These are phyloP conservation scores for Cyprinodon tularosa DNA, from an alignment of 2,113 vertebrate genomes.

Conservation along the genomic window DNA sequence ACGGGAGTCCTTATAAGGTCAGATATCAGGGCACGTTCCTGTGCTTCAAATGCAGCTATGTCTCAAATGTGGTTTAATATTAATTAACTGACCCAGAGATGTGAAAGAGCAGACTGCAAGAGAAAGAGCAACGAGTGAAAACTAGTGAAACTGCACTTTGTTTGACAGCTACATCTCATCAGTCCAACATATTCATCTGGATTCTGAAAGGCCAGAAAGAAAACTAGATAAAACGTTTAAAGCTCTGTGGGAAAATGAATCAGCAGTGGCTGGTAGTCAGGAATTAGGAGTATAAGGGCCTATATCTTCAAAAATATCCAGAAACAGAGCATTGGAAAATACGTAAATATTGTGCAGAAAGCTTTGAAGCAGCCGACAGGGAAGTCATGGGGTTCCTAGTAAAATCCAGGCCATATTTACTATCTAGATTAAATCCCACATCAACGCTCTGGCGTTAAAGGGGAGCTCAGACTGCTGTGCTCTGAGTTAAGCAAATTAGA, in stretches of 20 bases:
- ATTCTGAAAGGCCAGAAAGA: neutral
- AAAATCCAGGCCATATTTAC: too few relatives aligned
- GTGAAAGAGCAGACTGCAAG: neutral
- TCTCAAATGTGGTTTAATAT: slow-evolving; percentile 13
- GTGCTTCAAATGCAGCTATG: slow-evolving; percentile 31
- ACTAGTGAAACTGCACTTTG: neutral
- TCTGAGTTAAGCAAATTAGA: too few relatives aligned
- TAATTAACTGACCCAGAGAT: slow-evolving; percentile 2
- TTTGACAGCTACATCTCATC: slow-evolving; percentile 33
- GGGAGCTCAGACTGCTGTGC: too few relatives aligned
- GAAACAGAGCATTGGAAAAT: too few relatives aligned
- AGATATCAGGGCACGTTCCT: slow-evolving; percentile 23
- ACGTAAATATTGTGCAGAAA: too few relatives aligned
- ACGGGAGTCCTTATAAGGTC: slow-evolving; percentile 19
- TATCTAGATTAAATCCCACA: too few relatives aligned
- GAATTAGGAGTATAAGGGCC: too few relatives aligned
- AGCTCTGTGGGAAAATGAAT: neutral
- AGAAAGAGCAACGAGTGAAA: neutral
- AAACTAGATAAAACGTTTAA: neutral
- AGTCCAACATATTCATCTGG: slow-evolving; percentile 44
- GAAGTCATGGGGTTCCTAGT: too few relatives aligned
- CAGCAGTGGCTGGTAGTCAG: neutral
- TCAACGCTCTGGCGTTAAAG: too few relatives aligned
- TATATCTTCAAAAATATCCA: too few relatives aligned
- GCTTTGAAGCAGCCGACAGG: too few relatives aligned